A percentile compares a stretch with the other conserved stretches of the same genome.
Evolutionary conservation across 37 sponge, comb jelly and placozoan genomes (phyloP).

Genomic region (Halisarca cf. caerulea): DNA sequence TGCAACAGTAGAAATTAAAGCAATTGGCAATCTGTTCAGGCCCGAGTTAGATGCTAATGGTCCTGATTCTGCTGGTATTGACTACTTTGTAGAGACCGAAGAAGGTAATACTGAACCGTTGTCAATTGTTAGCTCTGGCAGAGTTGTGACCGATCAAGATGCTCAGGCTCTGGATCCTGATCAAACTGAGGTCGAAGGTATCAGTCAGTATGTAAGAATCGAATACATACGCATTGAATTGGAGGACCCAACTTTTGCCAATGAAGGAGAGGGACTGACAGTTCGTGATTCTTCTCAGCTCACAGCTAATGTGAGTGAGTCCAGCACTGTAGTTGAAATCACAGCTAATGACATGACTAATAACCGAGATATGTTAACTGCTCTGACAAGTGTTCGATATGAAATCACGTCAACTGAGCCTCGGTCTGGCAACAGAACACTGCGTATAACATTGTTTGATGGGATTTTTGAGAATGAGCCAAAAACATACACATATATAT

Average conservation of each 20-base stretch:
- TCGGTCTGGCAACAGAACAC: slow-evolving; percentile 18
- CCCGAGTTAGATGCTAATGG: slow-evolving; percentile 78
- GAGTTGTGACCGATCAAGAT: slow-evolving; percentile 62
- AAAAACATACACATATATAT: slow-evolving; percentile 25
- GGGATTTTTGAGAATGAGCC: slow-evolving; percentile 49
- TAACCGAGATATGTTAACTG: slow-evolving; percentile 43
- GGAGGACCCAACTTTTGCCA: not conserved
- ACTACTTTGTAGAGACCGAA: slow-evolving; percentile 37
- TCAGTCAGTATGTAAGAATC: slow-evolving; percentile 2
- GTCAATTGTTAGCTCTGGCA: slow-evolving; percentile 34
- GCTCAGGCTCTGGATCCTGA: not conserved
- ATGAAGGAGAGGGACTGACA: not conserved
- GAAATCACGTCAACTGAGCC: slow-evolving; percentile 56
- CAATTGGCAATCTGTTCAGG: slow-evolving; percentile 41
- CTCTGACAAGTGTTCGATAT: slow-evolving; percentile 48
- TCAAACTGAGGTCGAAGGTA: not conserved
- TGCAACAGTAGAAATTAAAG: not conserved
- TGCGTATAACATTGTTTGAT: slow-evolving; percentile 58
- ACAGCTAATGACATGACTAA: not conserved
- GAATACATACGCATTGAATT: not conserved
- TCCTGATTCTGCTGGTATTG: slow-evolving; percentile 24
- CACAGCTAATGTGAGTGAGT: not conserved
- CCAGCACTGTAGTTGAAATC: not conserved
- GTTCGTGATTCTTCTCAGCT: not conserved
- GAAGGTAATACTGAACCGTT: slow-evolving; percentile 31